These are phyloP conservation scores for Conistra vaccinii DNA, from an alignment of 2,888 invertebrate species.

Conservation along the genomic window DNA sequence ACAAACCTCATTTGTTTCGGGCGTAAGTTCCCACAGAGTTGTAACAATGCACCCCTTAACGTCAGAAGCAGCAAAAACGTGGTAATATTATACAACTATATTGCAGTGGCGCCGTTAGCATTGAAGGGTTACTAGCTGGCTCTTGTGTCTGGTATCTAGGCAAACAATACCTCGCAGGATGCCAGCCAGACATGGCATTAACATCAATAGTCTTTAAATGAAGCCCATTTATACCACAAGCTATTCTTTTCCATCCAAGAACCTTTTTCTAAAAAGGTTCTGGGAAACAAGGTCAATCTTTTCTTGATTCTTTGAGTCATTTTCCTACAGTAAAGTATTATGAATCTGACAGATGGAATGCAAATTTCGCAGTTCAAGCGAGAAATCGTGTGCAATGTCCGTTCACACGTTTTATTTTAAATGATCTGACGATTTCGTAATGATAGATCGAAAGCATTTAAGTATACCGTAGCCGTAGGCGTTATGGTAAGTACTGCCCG, in stretches of 20 bases:
- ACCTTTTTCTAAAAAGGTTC: conserved; percentile 13
- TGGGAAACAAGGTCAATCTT: conserved; percentile 10
- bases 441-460: conserved; percentile 40
- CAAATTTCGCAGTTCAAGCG: conserved; percentile 31
- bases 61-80: conserved; percentile 58
- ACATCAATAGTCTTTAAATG: conserved; percentile 42
- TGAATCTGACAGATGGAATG: conserved; percentile 29
- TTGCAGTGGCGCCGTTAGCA: conserved; percentile 47
- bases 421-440: conserved; percentile 37
- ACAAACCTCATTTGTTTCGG: conserved; percentile 50
- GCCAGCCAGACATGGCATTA: conserved; percentile 55
- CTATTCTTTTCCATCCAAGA: conserved; percentile 2
- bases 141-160: conserved; percentile 45
- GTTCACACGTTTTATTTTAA: conserved; percentile 39
- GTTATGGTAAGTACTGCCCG: conserved; percentile 46
- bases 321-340: conserved; percentile 6
- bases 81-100: conserved; percentile 49
- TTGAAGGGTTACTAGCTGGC: conserved; percentile 54
- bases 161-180: conserved; percentile 57
- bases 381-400: conserved; percentile 16
- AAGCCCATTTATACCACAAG: conserved; percentile 16
- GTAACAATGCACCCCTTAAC: conserved; percentile 64
- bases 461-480: conserved; percentile 49
- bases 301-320: conserved; percentile 13
- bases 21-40: conserved; percentile 42